These are phyloP conservation scores for Lipophrys pholis DNA, from an alignment of 2,113 vertebrate genomes.

Conservation along the genomic window DNA sequence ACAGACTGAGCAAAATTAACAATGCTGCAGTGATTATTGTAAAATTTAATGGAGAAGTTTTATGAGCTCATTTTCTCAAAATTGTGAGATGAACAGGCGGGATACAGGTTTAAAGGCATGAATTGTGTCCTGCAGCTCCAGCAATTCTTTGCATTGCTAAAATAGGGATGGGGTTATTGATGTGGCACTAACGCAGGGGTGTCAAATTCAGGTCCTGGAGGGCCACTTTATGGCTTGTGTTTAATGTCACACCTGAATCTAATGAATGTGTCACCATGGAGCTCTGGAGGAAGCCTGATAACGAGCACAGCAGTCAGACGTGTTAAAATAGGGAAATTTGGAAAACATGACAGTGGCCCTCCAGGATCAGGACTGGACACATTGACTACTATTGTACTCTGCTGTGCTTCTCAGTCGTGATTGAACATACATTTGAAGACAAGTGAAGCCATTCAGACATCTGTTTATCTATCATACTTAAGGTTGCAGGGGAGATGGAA, in stretches of 20 bases:
- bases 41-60: background rate
- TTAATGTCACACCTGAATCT: too few species aligned
- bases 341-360: too few species aligned
- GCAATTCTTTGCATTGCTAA: conserved; percentile 7
- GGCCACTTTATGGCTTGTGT: too few species aligned
- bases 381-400: too few species aligned
- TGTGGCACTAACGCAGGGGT: background rate
- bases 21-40: background rate
- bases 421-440: background rate
- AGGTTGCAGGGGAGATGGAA: too few species aligned
- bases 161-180: background rate
- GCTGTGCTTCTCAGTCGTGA: background rate
- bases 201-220: too few species aligned
- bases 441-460: background rate
- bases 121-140: background rate
- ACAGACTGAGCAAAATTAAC: background rate
- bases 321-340: too few species aligned
- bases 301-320: too few species aligned
- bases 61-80: background rate
- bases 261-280: too few species aligned
- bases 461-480: too few species aligned
- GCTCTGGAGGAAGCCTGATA: too few species aligned
- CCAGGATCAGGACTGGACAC: too few species aligned
- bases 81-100: background rate
- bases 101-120: background rate